phyloP scores from a whole-genome alignment of 2,888 invertebrate genomes.

The Morpho helenor region DNA sequence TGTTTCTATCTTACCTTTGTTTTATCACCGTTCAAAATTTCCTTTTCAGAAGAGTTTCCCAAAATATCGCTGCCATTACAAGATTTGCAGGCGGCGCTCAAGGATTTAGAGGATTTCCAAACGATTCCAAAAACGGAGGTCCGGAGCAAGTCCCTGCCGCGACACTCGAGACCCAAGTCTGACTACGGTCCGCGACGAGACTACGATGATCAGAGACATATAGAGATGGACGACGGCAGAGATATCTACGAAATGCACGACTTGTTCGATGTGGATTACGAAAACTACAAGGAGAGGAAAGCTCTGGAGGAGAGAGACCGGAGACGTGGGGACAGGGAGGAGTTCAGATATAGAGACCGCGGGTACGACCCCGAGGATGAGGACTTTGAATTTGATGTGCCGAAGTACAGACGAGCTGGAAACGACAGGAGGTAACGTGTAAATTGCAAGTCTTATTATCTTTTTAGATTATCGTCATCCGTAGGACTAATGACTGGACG shows the following conservation, averaged over 20 bases:
- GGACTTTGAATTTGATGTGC: slow-evolving; percentile 60
- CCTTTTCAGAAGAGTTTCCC: slow-evolving; percentile 58
- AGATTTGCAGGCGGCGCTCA: slow-evolving; percentile 66
- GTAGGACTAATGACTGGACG: too few species aligned
- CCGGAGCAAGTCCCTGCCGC: slow-evolving; percentile 64
- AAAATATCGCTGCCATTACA: slow-evolving; percentile 65
- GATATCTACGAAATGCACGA: slow-evolving; percentile 69
- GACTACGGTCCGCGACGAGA: slow-evolving; percentile 57
- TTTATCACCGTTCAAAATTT: not conserved
- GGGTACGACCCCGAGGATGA: slow-evolving; percentile 70
- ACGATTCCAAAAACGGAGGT: slow-evolving; percentile 51
- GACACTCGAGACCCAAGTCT: slow-evolving; percentile 50
- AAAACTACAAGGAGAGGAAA: slow-evolving; percentile 72
- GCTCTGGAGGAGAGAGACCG: slow-evolving; percentile 47
- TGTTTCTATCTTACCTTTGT: too few species aligned
- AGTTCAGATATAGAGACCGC: slow-evolving; percentile 48
- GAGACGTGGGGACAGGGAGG: slow-evolving; percentile 42
- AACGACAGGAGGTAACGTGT: slow-evolving; percentile 27
- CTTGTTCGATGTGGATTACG: slow-evolving; percentile 63
- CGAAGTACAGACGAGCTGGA: slow-evolving; percentile 39
- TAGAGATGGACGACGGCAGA: slow-evolving; percentile 52
- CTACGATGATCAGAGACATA: slow-evolving; percentile 47
- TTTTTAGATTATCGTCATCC: too few species aligned
- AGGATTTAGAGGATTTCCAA: slow-evolving; percentile 60
- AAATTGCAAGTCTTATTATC: not conserved